A percentile compares a stretch with the other conserved stretches of the same genome.
Evolutionary conservation across 2,113 vertebrate species (phyloP).

Genomic region (Melanerpes formicivorus): DNA sequence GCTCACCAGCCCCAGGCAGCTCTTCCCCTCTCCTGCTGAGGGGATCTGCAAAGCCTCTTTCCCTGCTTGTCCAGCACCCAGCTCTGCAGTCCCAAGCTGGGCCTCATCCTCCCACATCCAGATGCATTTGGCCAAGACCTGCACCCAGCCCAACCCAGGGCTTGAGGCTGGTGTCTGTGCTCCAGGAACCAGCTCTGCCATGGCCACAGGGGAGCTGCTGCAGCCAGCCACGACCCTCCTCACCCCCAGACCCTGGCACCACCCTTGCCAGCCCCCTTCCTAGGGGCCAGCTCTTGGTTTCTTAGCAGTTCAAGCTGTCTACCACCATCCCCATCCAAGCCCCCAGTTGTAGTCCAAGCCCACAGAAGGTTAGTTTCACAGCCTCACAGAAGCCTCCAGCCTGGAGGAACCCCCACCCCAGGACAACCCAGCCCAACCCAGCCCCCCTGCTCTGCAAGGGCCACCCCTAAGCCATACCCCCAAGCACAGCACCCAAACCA

Average conservation of each 20-base stretch:
- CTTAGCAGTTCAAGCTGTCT: no score
- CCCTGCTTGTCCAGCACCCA: background rate
- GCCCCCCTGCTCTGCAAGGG: no score
- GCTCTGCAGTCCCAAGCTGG: background rate
- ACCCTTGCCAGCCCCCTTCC: background rate
- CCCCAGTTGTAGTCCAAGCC: background rate
- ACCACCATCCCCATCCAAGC: background rate
- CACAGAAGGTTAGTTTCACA: background rate
- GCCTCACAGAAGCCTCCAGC: no score
- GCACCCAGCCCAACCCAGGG: background rate
- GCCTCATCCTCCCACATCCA: background rate
- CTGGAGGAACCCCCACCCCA: no score
- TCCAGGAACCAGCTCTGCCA: background rate
- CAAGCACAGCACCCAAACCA: no score
- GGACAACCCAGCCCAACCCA: no score
- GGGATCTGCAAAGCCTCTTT: background rate
- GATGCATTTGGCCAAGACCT: background rate
- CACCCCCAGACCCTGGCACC: background rate
- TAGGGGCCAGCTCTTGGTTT: background rate
- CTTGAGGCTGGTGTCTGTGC: accelerated
- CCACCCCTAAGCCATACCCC: no score
- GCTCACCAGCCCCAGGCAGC: background rate
- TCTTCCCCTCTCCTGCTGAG: background rate
- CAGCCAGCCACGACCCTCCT: background rate
- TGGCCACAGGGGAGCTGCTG: background rate